Evolutionary conservation across 2,888 invertebrate genomes (phyloP).

Genomic region (Agriopis marginaria): DNA sequence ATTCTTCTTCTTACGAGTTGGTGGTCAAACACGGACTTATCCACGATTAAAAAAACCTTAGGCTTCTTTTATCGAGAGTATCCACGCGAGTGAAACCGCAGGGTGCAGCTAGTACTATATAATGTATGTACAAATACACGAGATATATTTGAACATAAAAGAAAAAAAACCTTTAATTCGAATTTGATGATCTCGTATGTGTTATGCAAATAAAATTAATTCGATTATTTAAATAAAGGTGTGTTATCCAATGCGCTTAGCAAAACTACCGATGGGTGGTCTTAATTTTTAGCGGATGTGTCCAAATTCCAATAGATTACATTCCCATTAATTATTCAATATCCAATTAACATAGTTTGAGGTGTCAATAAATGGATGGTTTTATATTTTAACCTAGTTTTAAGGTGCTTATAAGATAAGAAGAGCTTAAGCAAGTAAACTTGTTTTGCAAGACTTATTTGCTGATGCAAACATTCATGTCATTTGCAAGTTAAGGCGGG

Average conservation of each 20-base stretch:
- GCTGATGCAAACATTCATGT: conserved; percentile 26
- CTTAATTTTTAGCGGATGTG: conserved; percentile 22
- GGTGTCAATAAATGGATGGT: conserved; percentile 13
- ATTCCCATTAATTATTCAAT: conserved; percentile 22
- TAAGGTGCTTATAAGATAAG: background rate
- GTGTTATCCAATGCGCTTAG: conserved; percentile 25
- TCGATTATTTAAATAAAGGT: conserved; percentile 16
- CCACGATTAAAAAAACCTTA: too few species aligned
- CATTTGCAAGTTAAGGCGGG: conserved; percentile 23
- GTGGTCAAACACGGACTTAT: too few species aligned
- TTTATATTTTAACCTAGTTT: conserved; percentile 18
- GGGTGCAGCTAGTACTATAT: too few species aligned
- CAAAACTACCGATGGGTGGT: conserved; percentile 19
- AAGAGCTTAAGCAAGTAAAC: conserved; percentile 3
- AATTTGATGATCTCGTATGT: too few species aligned
- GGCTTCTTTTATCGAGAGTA: too few species aligned
- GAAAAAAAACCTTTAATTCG: background rate
- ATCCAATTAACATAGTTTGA: conserved; percentile 21
- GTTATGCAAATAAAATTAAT: conserved; percentile 18
- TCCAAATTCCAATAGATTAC: conserved; percentile 21
- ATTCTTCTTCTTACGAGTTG: too few species aligned
- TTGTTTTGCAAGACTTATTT: conserved; percentile 13
- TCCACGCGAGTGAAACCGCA: too few species aligned
- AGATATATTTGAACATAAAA: background rate
- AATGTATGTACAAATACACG: background rate